Percentiles rank a stretch among this genome's conserved stretches.
Conservation (phyloP, 2,888 invertebrate species). For the Malacosoma neustria region DNA sequence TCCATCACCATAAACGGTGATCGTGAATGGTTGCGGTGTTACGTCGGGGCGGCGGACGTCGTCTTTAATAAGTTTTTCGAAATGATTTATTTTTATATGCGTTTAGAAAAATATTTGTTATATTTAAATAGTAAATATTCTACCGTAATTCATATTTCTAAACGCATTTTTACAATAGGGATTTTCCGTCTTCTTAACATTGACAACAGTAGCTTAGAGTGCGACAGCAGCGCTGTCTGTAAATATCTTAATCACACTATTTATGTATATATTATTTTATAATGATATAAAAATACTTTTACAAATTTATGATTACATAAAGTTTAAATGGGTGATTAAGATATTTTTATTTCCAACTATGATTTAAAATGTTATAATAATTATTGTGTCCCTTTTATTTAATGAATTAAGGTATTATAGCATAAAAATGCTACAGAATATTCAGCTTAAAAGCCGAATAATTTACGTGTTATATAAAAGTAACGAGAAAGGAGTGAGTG, state of each 20-base stretch:
- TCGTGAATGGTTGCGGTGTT: slow-evolving; percentile 28
- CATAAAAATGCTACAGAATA: too few relatives aligned
- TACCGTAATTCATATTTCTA: too few relatives aligned
- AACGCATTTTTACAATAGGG: slow-evolving; percentile 16
- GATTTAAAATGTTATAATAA: too few relatives aligned
- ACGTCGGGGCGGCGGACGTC: slow-evolving; percentile 38
- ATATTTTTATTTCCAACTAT: too few relatives aligned
- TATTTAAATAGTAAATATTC: background rate
- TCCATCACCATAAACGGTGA: slow-evolving; percentile 40
- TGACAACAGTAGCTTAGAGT: slow-evolving; percentile 58
- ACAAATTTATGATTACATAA: too few relatives aligned
- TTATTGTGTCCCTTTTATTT: too few relatives aligned
- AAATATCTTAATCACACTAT: slow-evolving; percentile 31
- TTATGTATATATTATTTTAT: slow-evolving; percentile 8
- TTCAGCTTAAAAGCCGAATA: too few relatives aligned
- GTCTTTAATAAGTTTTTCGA: slow-evolving; percentile 16
- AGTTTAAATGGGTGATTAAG: too few relatives aligned
- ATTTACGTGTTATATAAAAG: too few relatives aligned
- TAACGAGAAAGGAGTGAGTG: too few relatives aligned
- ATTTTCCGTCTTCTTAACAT: slow-evolving; percentile 41
- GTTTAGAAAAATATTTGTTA: slow-evolving; percentile 20
- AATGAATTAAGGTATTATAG: too few relatives aligned
- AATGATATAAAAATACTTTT: too few relatives aligned
- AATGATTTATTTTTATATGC: slow-evolving; percentile 15
- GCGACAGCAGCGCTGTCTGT: slow-evolving; percentile 52